Base-by-base conservation (phyloP, 2,113 vertebrate genomes). In the Thinocorus orbignyianus region DNA sequence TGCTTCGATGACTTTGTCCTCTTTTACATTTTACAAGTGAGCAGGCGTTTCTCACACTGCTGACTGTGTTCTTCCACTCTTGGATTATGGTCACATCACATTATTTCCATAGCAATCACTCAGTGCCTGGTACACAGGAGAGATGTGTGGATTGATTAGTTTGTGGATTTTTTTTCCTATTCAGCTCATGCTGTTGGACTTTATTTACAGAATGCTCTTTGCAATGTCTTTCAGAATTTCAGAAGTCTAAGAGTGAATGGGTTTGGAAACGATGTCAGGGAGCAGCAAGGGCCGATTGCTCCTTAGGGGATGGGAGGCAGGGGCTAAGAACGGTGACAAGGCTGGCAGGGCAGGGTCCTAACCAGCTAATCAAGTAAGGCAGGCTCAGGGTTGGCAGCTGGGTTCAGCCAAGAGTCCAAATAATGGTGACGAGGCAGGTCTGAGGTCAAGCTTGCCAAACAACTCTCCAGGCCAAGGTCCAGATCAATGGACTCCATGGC, bases 71-170 rank as follows among this genome's bases (percentile, higher is more conserved):
- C 6, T 69, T n/a, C 8, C n/a, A 41, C 9, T 2, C 30, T 17
- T 22, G 10, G 51, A 9, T 22, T 54, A 14, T 5, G 4, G 12
- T 13, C 58, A n/a, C 24, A 9, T 8, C 1, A 1, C 42, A 9
- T 49, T 51, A 51, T 44, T 51, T 28, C 37, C 25, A 11, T 11
- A 24, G 35, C 24, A 66, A 6, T 55, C 41, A 7, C 25, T 49
- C 57, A 37, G 7, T n/a, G 14, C n/a, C 12, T 60, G 20, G 51
- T 24, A n/a, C 31, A 20, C 17, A 28, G 57, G 17, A 46, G 6
- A 39, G 54, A 10, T 57, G 16, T 13, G 6, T 51, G 42, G 22
- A 31, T 46, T 20, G 61, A 33, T 25, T 55, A 33, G 14, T 66
- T 65, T 20, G 31, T 70, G 52, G 35, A 2, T 16, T 7, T 24